Evolutionary conservation across 2,113 vertebrate genomes (phyloP), one percentile per base, ranked within the genome.

Genomic region (Chaetura pelagica): DNA sequence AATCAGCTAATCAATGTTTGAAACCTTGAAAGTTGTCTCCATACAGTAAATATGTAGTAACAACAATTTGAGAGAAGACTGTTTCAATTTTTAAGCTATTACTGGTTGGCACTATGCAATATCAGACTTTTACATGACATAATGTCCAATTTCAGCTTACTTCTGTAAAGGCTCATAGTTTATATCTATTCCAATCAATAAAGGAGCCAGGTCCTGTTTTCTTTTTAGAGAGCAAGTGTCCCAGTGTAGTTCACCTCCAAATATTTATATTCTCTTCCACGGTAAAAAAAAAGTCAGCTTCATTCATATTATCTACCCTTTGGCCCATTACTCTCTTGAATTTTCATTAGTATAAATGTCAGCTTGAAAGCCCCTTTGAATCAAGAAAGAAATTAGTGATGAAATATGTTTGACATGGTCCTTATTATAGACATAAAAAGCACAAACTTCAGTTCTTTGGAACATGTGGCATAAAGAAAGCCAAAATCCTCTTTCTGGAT

Each of bases 141-240:
- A 20, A 49, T 10, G 10, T 34, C 9, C 4, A 22, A 34, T 73
- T 91, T 86, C 61, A 55, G 6, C 5, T 81, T 64, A 51, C 1
- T 23, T 8, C 7, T 54, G 5, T 9, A 11, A 69, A 80, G 21
- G 13, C 12, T 90, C 30, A 38, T 10, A 66, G 7, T 4, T 35
- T 87, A 7, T 26, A 3, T 9, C 8, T 80, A 13, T 77, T 66
- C 9, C 22, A 64, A 21, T 44, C 80, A 57, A 57, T 49, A 49
- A 52, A 84, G 4, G 11, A 5, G 3, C 1, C 18, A 59, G 27
- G 7, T 2, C 2, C 8, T 64, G 7, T 20, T 67, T 63, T 6
- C 32, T 64, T 92, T 10, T n/a, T 17, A 54, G 20, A 54, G 20
- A 87, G 15, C 17, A 63, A 85, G 9, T 67, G 6, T 67, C 46